These are phyloP conservation scores for Arenaria interpres DNA, from an alignment of 2,113 vertebrate species.

Conservation along the genomic window DNA sequence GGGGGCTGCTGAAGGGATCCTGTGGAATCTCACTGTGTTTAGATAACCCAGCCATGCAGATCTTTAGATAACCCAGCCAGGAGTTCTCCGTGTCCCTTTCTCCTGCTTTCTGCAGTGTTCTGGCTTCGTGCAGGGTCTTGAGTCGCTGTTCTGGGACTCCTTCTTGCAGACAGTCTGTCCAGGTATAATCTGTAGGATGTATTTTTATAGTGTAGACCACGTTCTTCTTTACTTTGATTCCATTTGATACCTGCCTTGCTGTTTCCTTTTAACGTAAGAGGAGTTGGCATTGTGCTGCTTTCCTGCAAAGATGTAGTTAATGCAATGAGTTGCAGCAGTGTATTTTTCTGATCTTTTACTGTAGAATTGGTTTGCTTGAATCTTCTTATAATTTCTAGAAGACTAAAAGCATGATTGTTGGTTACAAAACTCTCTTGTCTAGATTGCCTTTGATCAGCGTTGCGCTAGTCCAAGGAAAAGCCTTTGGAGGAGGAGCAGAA, in stretches of 20 bases:
- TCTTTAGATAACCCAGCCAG: background rate
- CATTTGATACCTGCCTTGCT: background rate
- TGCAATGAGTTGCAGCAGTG: background rate
- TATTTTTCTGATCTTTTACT: background rate
- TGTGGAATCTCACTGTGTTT: background rate
- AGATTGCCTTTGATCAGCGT: conserved; percentile 93
- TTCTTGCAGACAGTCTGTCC: background rate
- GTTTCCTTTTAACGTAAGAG: background rate
- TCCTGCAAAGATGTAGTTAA: background rate
- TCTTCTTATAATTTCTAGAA: background rate
- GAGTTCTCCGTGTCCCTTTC: background rate
- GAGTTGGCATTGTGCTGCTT: background rate
- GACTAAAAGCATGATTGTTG: background rate
- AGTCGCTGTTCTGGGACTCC: background rate
- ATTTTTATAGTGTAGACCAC: background rate
- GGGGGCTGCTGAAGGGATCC: background rate
- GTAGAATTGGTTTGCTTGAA: background rate
- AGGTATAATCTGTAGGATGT: background rate
- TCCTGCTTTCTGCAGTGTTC: background rate
- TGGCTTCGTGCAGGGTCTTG: background rate
- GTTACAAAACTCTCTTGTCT: conserved; percentile 8
- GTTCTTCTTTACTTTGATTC: background rate
- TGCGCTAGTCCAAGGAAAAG: conserved; percentile 89
- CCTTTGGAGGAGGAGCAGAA: conserved; percentile 93
- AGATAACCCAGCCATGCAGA: background rate